Conservation (phyloP, 1,140 invertebrate genomes). For the Euglossa dilemma region DNA sequence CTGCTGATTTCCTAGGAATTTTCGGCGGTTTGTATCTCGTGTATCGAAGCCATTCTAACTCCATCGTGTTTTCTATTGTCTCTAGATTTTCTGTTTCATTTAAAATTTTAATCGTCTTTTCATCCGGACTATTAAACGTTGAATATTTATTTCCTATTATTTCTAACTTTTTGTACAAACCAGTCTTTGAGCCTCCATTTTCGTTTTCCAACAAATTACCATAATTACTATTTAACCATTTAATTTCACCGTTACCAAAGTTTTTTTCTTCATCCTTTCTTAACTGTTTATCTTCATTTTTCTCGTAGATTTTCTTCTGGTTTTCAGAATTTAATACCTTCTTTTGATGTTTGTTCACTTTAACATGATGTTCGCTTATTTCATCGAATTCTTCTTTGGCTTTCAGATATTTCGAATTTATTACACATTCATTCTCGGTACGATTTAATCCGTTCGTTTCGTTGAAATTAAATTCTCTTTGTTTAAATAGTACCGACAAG, state of each 20-base stretch:
- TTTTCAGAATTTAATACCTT: not conserved
- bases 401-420: not conserved
- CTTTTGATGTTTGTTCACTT: not conserved
- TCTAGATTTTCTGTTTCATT: not conserved
- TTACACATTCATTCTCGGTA: too few species aligned
- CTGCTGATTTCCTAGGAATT: constrained; percentile 85
- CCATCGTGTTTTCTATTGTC: not conserved
- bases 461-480: not conserved
- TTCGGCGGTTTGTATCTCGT: constrained; percentile 89
- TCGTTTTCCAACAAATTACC: not conserved
- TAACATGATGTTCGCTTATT: not conserved
- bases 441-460: not conserved
- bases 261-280: not conserved
- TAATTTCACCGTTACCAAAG: not conserved
- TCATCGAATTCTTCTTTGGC: not conserved
- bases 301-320: not conserved
- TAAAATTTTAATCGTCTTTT: not conserved
- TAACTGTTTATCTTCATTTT: not conserved
- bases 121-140: not conserved
- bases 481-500: too few species aligned
- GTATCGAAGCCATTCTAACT: constrained; percentile 86
- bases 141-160: not conserved
- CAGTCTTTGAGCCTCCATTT: not conserved
- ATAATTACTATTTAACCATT: not conserved
- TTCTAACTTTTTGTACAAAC: not conserved